Evolutionary conservation across 1,140 invertebrate species (phyloP).

Genomic region (Chrysomallon squamiferum): DNA sequence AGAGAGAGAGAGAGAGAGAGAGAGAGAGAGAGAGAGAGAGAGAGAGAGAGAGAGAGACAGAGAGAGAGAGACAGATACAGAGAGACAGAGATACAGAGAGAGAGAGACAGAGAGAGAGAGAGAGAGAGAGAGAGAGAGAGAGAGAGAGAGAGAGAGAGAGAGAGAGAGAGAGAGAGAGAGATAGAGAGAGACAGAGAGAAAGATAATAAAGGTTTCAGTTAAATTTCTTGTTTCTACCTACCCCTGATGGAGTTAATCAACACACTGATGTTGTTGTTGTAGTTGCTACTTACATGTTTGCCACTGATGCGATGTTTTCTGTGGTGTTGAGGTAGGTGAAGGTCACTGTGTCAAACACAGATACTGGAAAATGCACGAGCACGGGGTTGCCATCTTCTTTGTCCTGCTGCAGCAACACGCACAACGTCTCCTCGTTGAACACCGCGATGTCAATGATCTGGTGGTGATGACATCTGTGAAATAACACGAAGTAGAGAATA

Average conservation of each 20-base stretch:
- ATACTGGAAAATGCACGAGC: constrained; percentile 53
- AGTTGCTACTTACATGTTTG: constrained; percentile 10
- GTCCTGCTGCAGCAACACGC: constrained; percentile 70
- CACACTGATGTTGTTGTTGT: too few relatives aligned
- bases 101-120: too few relatives aligned
- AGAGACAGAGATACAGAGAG: not conserved
- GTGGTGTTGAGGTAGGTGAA: constrained; percentile 22
- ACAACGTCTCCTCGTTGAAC: constrained; percentile 80
- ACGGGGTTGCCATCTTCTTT: constrained; percentile 40
- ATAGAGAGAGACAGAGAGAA: too few relatives aligned
- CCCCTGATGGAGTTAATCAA: too few relatives aligned
- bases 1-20: not conserved
- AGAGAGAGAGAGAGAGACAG: not conserved
- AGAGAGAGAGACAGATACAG: not conserved
- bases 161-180: too few relatives aligned
- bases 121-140: too few relatives aligned
- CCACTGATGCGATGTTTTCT: constrained; percentile 14
- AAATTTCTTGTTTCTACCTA: too few relatives aligned
- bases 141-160: too few relatives aligned
- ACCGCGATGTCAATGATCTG: constrained; percentile 75
- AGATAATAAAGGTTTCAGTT: too few relatives aligned
- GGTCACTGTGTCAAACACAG: constrained; percentile 19
- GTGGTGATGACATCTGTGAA: constrained; percentile 17
- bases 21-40: not conserved
- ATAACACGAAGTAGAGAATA: too few relatives aligned